These are phyloP conservation scores for Bos indicus DNA, from an alignment of 2,113 vertebrate species.

Conservation along the genomic window DNA sequence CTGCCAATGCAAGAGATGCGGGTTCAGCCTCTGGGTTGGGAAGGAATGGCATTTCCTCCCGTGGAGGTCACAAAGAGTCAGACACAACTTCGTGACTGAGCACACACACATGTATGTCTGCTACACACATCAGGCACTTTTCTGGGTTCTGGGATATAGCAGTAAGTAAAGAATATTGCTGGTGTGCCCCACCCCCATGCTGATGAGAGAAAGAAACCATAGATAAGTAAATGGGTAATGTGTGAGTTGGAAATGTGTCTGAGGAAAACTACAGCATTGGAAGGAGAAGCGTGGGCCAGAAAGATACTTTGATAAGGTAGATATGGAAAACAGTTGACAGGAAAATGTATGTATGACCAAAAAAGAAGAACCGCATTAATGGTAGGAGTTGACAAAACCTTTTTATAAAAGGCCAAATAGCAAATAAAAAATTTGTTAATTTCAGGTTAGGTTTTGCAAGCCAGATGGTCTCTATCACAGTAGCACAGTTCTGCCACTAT, in stretches of 20 bases:
- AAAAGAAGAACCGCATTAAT: neutral
- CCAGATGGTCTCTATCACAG: neutral
- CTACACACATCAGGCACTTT: neutral
- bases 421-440: neutral
- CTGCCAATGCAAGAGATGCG: rapidly evolving
- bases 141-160: neutral
- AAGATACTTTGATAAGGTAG: neutral
- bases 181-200: rapidly evolving
- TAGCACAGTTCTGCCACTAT: neutral
- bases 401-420: neutral
- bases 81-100: neutral
- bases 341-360: neutral
- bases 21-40: neutral
- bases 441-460: neutral
- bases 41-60: neutral
- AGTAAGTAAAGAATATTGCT: neutral
- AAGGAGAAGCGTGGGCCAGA: neutral
- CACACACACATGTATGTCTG: rapidly evolving
- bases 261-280: rapidly evolving
- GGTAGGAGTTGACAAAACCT: neutral
- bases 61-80: neutral
- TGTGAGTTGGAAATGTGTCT: neutral
- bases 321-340: neutral
- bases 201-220: rapidly evolving
- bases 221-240: neutral